Percentiles rank a stretch among this genome's conserved stretches.
Evolutionary conservation across 2,797 vertebrate genomes (phyloP).

Genomic region (Liparis tanakae): DNA sequence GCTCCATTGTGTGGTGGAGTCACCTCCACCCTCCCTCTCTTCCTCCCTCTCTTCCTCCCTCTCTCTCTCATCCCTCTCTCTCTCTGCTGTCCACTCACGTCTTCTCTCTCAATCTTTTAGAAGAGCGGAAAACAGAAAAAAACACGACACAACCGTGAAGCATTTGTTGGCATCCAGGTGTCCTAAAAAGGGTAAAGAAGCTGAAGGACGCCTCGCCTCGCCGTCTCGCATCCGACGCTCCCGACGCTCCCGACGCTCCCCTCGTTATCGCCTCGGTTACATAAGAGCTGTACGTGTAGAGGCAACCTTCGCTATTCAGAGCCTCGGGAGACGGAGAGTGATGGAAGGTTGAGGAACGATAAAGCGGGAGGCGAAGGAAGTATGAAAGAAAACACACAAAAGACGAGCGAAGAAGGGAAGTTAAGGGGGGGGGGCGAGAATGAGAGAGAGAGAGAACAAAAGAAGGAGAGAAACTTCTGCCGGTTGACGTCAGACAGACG

Average conservation of each 20-base stretch:
- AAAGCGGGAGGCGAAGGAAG: constrained; percentile 4
- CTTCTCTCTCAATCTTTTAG: constrained; percentile 31
- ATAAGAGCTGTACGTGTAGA: constrained; percentile 43
- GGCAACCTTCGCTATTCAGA: constrained; percentile 42
- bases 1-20: constrained; percentile 42
- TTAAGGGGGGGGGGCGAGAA: neutral
- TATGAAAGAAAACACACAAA: constrained; percentile 23
- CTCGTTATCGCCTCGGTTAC: constrained; percentile 45
- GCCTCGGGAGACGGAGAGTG: constrained; percentile 34
- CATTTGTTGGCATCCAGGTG: constrained; percentile 23
- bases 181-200: constrained; percentile 45
- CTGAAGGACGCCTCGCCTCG: constrained; percentile 26
- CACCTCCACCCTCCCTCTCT: constrained; percentile 8
- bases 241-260: no score
- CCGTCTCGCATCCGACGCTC: constrained; percentile 30
- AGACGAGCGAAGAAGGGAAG: constrained; percentile 13
- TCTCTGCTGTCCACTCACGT: constrained; percentile 40
- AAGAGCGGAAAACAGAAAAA: constrained; percentile 27
- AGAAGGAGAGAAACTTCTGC: constrained; percentile 10
- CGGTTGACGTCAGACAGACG: constrained; percentile 40
- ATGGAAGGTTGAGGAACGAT: constrained; percentile 6
- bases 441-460: constrained; percentile 22
- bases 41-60: no score
- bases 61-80: no score
- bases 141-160: constrained; percentile 5